Evolutionary conservation across 2,113 vertebrate species (phyloP).

Genomic region (Camarhynchus parvulus): DNA sequence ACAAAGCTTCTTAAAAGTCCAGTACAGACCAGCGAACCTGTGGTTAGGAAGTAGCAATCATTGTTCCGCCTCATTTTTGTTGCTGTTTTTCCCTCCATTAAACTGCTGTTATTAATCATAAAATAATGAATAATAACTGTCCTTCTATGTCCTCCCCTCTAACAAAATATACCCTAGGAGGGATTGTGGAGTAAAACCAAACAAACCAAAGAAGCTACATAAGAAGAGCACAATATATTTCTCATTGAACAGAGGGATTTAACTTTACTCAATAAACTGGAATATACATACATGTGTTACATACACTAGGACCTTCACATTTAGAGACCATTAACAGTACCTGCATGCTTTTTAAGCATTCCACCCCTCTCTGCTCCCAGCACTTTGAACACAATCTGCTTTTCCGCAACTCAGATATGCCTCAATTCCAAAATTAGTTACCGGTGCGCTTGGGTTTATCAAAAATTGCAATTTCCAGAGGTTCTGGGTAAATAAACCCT

Average conservation of each 20-base stretch:
- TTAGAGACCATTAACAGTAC: background rate
- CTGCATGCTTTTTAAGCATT: background rate
- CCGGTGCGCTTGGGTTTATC: background rate
- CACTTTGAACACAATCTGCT: background rate
- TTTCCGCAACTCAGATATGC: background rate
- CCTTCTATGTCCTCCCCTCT: background rate
- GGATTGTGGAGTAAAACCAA: background rate
- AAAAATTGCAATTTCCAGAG: background rate
- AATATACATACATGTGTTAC: fast-evolving
- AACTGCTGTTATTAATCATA: background rate
- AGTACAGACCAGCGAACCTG: background rate
- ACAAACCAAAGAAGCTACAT: background rate
- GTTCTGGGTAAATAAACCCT: background rate
- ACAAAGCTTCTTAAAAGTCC: conserved; percentile 14
- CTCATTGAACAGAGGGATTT: background rate
- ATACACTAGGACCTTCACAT: background rate
- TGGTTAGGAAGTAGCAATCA: background rate
- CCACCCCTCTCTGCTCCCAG: background rate
- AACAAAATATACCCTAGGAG: background rate
- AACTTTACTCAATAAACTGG: background rate
- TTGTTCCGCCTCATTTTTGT: background rate
- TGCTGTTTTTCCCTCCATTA: background rate
- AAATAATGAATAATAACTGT: background rate
- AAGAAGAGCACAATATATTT: background rate
- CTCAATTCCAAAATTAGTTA: background rate